phyloP scores from a whole-genome alignment of 2,888 invertebrate genomes.

The Drosophila recens region DNA sequence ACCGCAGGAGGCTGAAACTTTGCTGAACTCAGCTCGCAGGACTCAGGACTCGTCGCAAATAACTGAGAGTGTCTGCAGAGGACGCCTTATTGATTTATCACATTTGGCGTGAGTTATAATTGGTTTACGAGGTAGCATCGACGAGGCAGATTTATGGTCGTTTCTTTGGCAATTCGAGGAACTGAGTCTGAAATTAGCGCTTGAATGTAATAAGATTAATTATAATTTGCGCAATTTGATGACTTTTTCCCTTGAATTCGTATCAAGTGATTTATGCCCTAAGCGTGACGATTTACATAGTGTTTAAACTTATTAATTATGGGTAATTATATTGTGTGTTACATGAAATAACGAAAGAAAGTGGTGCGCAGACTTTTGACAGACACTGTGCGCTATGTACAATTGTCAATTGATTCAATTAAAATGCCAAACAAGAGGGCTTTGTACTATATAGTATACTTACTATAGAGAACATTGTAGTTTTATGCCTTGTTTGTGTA shows the following conservation, averaged over 20 bases:
- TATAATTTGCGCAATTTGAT: slow-evolving; percentile 46
- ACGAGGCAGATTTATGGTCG: slow-evolving; percentile 60
- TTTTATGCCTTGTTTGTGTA: slow-evolving; percentile 20
- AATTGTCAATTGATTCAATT: slow-evolving; percentile 43
- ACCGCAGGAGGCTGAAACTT: background rate
- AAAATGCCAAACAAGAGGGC: slow-evolving; percentile 34
- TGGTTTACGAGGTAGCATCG: slow-evolving; percentile 49
- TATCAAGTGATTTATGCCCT: slow-evolving; percentile 59
- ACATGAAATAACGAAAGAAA: slow-evolving; percentile 11
- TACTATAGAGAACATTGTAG: slow-evolving; percentile 7
- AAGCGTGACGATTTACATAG: slow-evolving; percentile 38
- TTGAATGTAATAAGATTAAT: slow-evolving; percentile 61
- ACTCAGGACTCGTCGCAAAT: background rate
- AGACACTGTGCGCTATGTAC: slow-evolving; percentile 23
- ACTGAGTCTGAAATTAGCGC: slow-evolving; percentile 43
- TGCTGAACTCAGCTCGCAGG: background rate
- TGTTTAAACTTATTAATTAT: slow-evolving; percentile 71
- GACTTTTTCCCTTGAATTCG: slow-evolving; percentile 10
- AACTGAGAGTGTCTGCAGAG: slow-evolving; percentile 30
- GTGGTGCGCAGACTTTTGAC: background rate
- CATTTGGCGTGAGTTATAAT: slow-evolving; percentile 67
- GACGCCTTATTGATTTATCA: slow-evolving; percentile 77
- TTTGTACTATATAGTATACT: background rate
- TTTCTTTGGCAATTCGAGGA: background rate
- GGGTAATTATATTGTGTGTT: slow-evolving; percentile 57